These are phyloP conservation scores for Orthosia incerta DNA, from an alignment of 2,888 invertebrate species.

Conservation along the genomic window DNA sequence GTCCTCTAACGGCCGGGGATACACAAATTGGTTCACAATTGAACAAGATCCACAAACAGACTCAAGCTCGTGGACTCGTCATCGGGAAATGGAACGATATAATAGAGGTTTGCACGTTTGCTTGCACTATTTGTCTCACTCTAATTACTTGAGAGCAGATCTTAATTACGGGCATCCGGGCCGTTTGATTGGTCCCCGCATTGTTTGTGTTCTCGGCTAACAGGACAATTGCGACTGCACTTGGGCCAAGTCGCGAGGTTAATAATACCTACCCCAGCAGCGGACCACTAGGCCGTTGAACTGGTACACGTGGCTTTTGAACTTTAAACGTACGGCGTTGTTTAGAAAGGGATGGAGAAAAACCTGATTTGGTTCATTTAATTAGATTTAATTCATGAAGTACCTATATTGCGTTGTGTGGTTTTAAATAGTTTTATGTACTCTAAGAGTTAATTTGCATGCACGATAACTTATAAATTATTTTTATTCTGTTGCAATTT, in stretches of 20 bases:
- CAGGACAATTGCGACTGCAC: conserved; percentile 84
- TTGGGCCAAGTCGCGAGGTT: conserved; percentile 70
- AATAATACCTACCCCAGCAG: conserved; percentile 69
- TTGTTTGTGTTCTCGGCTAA: conserved; percentile 83
- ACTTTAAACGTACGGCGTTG: background rate
- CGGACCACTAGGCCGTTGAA: conserved; percentile 55
- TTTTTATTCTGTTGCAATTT: background rate
- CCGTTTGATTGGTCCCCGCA: conserved; percentile 83
- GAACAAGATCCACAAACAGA: conserved; percentile 54
- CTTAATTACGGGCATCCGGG: conserved; percentile 88
- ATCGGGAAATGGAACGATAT: conserved; percentile 42
- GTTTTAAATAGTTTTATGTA: no score
- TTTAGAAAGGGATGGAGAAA: conserved; percentile 24
- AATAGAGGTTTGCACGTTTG: conserved; percentile 67
- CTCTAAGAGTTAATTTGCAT: no score
- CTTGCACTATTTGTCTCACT: conserved; percentile 76
- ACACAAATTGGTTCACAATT: conserved; percentile 57
- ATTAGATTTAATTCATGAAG: conserved; percentile 19
- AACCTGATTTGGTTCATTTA: conserved; percentile 5
- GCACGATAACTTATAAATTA: no score
- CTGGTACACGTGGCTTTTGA: conserved; percentile 50
- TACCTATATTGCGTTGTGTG: background rate
- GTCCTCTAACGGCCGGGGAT: conserved; percentile 2
- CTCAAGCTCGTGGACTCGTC: conserved; percentile 50
- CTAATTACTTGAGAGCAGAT: conserved; percentile 83